Evolutionary conservation across 2,797 vertebrate genomes (phyloP).

Genomic region (Clarias pachynema): DNA sequence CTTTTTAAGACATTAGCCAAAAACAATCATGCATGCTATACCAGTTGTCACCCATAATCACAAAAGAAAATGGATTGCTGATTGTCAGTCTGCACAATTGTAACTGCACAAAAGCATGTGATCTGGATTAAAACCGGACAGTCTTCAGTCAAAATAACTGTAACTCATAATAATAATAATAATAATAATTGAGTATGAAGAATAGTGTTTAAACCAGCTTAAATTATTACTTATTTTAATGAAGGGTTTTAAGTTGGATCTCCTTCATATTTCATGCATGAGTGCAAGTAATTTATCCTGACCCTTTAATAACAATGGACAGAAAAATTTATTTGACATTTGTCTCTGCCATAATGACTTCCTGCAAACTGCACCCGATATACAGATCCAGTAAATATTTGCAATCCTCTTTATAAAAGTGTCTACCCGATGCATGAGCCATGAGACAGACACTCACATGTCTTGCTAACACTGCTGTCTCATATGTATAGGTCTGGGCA

Average conservation of each 20-base stretch:
- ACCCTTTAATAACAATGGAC: not conserved
- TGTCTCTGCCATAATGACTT: not conserved
- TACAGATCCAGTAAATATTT: conserved; percentile 23
- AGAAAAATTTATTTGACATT: not conserved
- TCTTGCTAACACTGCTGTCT: conserved; percentile 14
- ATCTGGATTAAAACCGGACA: not conserved
- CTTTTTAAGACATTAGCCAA: not conserved
- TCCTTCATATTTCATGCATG: not conserved
- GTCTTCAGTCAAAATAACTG: not conserved
- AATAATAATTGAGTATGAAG: too few species aligned
- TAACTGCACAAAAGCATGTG: not conserved
- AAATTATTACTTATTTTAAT: not conserved
- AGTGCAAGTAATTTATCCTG: not conserved
- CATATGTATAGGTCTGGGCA: conserved; percentile 9
- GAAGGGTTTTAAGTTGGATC: too few species aligned
- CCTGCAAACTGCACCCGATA: not conserved
- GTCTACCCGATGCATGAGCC: not conserved
- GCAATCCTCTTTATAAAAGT: not conserved
- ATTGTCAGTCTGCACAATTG: not conserved
- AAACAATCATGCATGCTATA: not conserved
- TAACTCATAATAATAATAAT: too few species aligned
- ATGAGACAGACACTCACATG: not conserved
- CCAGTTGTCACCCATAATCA: not conserved
- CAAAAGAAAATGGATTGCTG: not conserved
- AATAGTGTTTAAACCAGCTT: not conserved